These are phyloP conservation scores for Platerodrilus igneus DNA, from an alignment of 2,888 invertebrate species.

Conservation along the genomic window DNA sequence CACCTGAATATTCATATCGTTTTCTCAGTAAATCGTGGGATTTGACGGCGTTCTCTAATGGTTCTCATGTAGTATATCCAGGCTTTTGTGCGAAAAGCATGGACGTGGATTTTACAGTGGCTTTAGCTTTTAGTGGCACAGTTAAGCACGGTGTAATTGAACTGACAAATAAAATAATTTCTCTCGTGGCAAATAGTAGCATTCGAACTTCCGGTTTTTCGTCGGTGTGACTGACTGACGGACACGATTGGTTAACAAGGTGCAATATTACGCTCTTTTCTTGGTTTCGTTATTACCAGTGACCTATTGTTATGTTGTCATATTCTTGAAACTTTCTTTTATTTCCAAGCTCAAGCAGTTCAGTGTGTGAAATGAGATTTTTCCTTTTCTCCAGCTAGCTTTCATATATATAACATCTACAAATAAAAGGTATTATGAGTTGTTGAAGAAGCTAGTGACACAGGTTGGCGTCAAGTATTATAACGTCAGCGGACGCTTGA, in stretches of 20 bases:
- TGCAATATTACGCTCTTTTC: conserved; percentile 44
- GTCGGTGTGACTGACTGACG: too few relatives aligned
- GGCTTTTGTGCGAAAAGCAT: conserved; percentile 26
- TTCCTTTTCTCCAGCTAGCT: conserved; percentile 44
- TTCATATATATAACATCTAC: conserved; percentile 42
- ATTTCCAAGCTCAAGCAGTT: conserved; percentile 42
- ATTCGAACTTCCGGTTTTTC: too few relatives aligned
- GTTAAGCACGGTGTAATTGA: too few relatives aligned
- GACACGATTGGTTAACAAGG: conserved; percentile 41
- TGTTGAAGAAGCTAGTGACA: conserved; percentile 32
- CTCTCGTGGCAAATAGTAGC: too few relatives aligned
- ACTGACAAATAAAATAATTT: too few relatives aligned
- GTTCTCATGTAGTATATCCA: conserved; percentile 27
- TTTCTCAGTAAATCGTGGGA: conserved; percentile 28
- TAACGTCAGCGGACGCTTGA: conserved; percentile 27
- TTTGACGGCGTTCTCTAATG: conserved; percentile 29
- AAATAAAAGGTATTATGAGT: conserved; percentile 41
- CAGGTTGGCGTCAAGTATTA: conserved; percentile 38
- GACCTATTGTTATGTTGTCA: conserved; percentile 43
- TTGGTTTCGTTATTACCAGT: conserved; percentile 41
- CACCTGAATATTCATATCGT: conserved; percentile 32
- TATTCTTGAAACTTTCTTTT: conserved; percentile 45
- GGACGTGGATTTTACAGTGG: conserved; percentile 27
- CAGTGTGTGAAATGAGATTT: conserved; percentile 43
- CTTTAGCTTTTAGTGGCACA: too few relatives aligned